Evolutionary conservation across 2,888 invertebrate genomes (phyloP).

Genomic region (Molanna angustata): DNA sequence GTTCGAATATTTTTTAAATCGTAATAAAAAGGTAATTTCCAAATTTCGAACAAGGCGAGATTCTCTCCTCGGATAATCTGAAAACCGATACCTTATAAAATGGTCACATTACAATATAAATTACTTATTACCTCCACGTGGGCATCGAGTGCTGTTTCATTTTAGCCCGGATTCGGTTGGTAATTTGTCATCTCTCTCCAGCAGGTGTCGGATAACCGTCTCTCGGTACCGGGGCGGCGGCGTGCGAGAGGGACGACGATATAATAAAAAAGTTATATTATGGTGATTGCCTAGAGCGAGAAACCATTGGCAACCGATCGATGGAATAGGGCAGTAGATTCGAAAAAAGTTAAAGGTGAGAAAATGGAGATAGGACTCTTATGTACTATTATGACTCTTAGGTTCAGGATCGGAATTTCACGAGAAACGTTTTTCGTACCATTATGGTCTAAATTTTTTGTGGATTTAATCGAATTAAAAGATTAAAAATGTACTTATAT

Average conservation of each 20-base stretch:
- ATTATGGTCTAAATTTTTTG: too few relatives aligned
- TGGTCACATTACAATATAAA: constrained; percentile 32
- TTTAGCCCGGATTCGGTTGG: constrained; percentile 5
- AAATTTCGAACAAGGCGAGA: not conserved
- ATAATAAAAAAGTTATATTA: constrained; percentile 33
- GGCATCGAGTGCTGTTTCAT: constrained; percentile 14
- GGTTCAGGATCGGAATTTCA: too few relatives aligned
- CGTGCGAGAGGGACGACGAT: constrained; percentile 16
- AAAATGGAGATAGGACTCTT: constrained; percentile 18
- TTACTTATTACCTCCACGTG: constrained; percentile 26
- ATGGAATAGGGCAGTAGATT: constrained; percentile 21
- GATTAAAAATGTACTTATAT: too few relatives aligned
- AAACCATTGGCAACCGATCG: constrained; percentile 32
- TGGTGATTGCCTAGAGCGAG: constrained; percentile 30
- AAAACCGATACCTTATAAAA: constrained; percentile 20
- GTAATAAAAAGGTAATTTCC: not conserved
- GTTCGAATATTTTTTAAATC: too few relatives aligned
- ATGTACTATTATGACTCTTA: too few relatives aligned
- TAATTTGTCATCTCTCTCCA: constrained; percentile 5
- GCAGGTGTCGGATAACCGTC: not conserved
- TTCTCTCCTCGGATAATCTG: constrained; percentile 11
- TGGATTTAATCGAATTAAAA: too few relatives aligned
- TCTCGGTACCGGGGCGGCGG: not conserved
- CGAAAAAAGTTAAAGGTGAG: constrained; percentile 13
- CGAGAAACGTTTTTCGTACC: too few relatives aligned